phyloP scores from a whole-genome alignment of 2,797 vertebrate genomes.

The Clarias pachynema region DNA sequence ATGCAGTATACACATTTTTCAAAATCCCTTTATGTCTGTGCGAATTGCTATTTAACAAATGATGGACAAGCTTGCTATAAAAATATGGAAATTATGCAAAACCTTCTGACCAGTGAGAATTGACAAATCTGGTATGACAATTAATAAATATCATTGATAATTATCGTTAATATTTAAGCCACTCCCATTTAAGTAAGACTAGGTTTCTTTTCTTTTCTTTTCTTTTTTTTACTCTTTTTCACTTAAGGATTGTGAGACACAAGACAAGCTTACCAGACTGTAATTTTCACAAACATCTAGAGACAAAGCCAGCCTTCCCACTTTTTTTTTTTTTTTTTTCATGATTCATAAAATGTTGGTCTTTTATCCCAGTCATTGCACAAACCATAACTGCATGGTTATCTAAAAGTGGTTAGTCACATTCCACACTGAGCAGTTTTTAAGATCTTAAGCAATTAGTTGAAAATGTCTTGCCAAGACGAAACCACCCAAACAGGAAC shows the following conservation, averaged over 20 bases:
- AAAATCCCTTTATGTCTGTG: neutral
- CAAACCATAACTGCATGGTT: slow-evolving; percentile 17
- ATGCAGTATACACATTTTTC: neutral
- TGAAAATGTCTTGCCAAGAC: slow-evolving; percentile 63
- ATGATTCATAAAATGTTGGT: slow-evolving; percentile 23
- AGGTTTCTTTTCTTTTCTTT: no score
- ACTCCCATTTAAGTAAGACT: neutral
- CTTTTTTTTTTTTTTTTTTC: slow-evolving; percentile 29
- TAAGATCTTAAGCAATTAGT: slow-evolving; percentile 61
- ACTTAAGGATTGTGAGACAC: neutral
- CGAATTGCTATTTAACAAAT: neutral
- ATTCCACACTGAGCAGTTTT: slow-evolving; percentile 70
- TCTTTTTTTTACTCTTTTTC: neutral
- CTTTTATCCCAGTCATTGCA: slow-evolving; percentile 21
- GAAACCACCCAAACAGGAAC: slow-evolving; percentile 58
- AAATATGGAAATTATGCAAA: neutral
- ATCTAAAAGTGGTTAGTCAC: slow-evolving; percentile 57
- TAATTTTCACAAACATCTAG: slow-evolving; percentile 26
- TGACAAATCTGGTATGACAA: neutral
- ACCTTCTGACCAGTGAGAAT: neutral
- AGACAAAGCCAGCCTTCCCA: neutral
- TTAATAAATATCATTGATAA: neutral
- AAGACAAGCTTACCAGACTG: neutral
- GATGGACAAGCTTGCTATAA: neutral
- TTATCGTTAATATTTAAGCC: neutral